Base-by-base conservation (phyloP, 2,797 vertebrate genomes). In the Argyrosomus regius region DNA sequence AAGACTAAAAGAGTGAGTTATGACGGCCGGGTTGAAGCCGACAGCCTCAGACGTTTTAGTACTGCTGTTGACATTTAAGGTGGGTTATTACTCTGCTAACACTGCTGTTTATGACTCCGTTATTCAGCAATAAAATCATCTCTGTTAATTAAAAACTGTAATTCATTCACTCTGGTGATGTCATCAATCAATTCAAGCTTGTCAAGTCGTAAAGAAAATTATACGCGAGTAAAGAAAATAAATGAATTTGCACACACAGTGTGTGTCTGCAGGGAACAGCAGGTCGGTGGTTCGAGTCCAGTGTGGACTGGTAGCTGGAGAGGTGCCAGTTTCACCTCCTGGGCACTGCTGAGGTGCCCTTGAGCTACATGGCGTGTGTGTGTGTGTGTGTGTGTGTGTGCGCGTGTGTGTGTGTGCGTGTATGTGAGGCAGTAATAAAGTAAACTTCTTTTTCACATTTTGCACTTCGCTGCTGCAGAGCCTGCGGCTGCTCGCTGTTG, bases 141-240 rank as follows among this genome's bases (percentile, higher is more conserved):
- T 17, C 3, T 13, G 17, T n/a, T 45, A 9, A 49, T 61, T 26
- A 53, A 72, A 53, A 35, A 35, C 20, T 54, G 6, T 39, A 12
- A 56, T 56, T 0, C 12, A 46, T 46, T 54, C 20, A 61, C 9
- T 5, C 39, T 56, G 49, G n/a, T 54, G 58, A 52, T 17, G 6
- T 14, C 46, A 12, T n/a, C n/a, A 18, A 53, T 45, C 60, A 67
- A 24, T 50, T 26, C 4, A 58, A 53, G 49, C n/a, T 62, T 54
- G 39, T 39, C 18, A 31, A 59, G 58, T 77, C 24, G 2, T 57
- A 17, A 28, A 41, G 17, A 63, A 62, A 45, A 76, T 52, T 45
- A 45, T 8, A 46, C 41, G 28, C 16, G 13, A 24, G n/a, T 22
- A 46, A 16, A 22, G 22, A 22, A 22, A 3, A 28, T 18, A 22